A percentile compares a stretch with the other conserved stretches of the same genome.
Evolutionary conservation across 2,888 invertebrate genomes (phyloP).

Genomic region (Ectemnius lituratus): DNA sequence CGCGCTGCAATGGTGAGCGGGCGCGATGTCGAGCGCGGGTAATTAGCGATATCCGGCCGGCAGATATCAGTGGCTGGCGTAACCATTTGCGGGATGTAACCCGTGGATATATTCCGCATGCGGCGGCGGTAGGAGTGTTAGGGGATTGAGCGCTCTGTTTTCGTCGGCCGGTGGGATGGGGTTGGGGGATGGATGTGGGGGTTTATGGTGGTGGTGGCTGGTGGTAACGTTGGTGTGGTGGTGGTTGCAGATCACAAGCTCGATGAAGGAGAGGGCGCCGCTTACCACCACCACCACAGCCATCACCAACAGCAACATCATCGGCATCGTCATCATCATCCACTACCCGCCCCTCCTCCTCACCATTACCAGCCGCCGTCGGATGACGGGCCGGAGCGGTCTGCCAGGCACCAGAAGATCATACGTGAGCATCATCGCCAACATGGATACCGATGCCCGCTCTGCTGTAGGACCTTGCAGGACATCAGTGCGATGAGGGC

Average conservation of each 20-base stretch:
- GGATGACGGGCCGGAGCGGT: constrained; percentile 55
- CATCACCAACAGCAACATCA: constrained; percentile 70
- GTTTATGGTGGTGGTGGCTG: constrained; percentile 73
- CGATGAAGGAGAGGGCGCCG: constrained; percentile 73
- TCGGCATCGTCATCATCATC: constrained; percentile 67
- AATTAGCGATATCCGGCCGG: constrained; percentile 45
- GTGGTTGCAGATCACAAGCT: constrained; percentile 78
- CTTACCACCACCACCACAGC: constrained; percentile 77
- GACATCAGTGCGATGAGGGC: constrained; percentile 85
- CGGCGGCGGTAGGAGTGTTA: constrained; percentile 6
- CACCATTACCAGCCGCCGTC: constrained; percentile 64
- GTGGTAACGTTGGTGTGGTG: constrained; percentile 77
- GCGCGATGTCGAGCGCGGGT: constrained; percentile 32
- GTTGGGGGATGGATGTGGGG: constrained; percentile 41
- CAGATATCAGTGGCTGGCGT: constrained; percentile 47
- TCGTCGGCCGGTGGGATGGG: constrained; percentile 25
- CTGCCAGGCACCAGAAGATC: constrained; percentile 65
- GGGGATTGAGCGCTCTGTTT: constrained; percentile 41
- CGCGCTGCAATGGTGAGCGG: constrained; percentile 45
- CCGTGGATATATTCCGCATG: constrained; percentile 46
- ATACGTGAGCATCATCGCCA: constrained; percentile 74
- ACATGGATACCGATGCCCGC: constrained; percentile 83
- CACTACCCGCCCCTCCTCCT: constrained; percentile 59
- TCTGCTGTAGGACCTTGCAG: constrained; percentile 84
- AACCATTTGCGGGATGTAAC: constrained; percentile 53